Conservation (phyloP, 2,797 vertebrate species). For the Mormyrus proboscirostris region DNA sequence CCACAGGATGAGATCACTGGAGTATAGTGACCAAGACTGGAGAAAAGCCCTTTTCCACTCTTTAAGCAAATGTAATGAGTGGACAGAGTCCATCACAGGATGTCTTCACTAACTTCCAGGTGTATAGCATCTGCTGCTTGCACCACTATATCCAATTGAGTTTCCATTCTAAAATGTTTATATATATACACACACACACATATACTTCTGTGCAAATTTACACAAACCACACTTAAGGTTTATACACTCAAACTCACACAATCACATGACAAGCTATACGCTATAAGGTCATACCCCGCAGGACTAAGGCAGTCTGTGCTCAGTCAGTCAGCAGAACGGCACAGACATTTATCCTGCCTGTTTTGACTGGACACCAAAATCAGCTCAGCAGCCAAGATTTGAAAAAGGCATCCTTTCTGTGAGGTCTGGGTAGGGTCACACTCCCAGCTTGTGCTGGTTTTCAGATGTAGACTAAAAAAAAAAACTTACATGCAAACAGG, state of each 20-base stretch:
- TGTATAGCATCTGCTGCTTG: neutral
- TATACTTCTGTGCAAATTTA: neutral
- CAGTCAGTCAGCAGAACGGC: neutral
- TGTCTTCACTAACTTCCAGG: neutral
- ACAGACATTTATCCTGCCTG: neutral
- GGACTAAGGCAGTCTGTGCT: neutral
- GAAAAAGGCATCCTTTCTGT: neutral
- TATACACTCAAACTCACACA: neutral
- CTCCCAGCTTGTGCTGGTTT: neutral
- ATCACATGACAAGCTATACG: neutral
- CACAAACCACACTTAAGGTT: neutral
- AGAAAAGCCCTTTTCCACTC: neutral
- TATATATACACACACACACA: neutral
- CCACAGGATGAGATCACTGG: neutral
- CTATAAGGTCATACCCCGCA: neutral
- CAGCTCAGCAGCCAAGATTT: neutral
- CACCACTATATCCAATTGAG: neutral
- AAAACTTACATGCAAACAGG: neutral
- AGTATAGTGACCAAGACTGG: neutral
- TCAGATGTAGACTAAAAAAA: neutral
- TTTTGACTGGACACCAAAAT: neutral
- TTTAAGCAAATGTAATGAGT: neutral
- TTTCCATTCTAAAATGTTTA: neutral
- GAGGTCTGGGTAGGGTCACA: neutral
- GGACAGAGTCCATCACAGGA: neutral